Evolutionary conservation across 2,113 vertebrate genomes (phyloP).

Genomic region (Laticauda laticaudata): DNA sequence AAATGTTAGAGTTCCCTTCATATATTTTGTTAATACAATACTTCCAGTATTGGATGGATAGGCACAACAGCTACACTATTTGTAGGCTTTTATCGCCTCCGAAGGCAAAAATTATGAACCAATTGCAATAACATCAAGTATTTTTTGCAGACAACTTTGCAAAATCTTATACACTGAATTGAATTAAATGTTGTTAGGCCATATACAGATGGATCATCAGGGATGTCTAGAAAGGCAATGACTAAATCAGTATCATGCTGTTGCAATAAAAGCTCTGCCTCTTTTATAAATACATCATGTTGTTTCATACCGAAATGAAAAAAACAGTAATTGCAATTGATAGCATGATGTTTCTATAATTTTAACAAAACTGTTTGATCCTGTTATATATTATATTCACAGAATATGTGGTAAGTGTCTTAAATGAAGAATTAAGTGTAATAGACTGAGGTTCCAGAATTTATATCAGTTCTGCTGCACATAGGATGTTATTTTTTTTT

Average conservation of each 20-base stretch:
- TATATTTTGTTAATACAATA: not conserved
- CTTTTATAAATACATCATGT: not conserved
- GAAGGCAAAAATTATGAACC: not conserved
- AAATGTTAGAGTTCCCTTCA: not conserved
- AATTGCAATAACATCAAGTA: not conserved
- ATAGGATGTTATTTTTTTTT: not conserved
- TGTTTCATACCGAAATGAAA: not conserved
- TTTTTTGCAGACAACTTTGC: not conserved
- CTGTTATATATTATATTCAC: not conserved
- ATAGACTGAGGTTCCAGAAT: not conserved
- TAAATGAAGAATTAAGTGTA: not conserved
- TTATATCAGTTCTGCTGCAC: not conserved
- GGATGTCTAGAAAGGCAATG: not conserved
- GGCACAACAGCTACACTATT: not conserved
- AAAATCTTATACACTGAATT: not conserved
- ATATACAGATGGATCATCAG: not conserved
- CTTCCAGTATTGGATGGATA: not conserved
- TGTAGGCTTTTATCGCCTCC: not conserved
- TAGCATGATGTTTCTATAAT: not conserved
- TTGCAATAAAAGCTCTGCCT: not conserved
- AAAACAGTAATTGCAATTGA: not conserved
- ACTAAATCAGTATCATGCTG: not conserved
- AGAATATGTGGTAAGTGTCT: not conserved
- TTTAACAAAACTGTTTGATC: not conserved
- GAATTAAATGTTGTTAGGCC: not conserved